Evolutionary conservation across 2,797 vertebrate species (phyloP).

Genomic region (Borostomias antarcticus): DNA sequence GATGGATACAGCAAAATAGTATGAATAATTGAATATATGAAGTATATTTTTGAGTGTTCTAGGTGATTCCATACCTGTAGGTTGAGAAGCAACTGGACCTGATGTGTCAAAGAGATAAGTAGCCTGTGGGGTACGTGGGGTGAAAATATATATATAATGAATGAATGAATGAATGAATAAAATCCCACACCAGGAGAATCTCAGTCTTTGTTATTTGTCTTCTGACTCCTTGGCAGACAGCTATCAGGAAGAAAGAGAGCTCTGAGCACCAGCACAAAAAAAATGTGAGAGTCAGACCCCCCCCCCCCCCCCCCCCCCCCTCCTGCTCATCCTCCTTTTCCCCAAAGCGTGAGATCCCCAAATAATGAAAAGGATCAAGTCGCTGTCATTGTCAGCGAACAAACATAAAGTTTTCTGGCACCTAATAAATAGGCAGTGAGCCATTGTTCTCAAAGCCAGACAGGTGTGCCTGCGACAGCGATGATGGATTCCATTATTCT

Average conservation of each 20-base stretch:
- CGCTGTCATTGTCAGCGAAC: slow-evolving; percentile 84
- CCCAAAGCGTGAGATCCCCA: slow-evolving; percentile 69
- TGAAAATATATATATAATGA: slow-evolving; percentile 3
- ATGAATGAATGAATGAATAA: slow-evolving; percentile 66
- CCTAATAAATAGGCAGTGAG: slow-evolving; percentile 85
- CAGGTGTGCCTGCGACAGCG: slow-evolving; percentile 82
- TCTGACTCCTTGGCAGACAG: slow-evolving; percentile 83
- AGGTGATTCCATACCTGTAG: slow-evolving; percentile 34
- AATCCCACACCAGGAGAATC: slow-evolving; percentile 72
- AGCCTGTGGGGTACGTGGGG: neutral
- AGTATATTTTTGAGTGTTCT: slow-evolving; percentile 35
- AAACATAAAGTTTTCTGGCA: slow-evolving; percentile 88
- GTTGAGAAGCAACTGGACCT: slow-evolving; percentile 58
- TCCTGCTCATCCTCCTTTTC: slow-evolving; percentile 17
- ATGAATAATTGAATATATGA: slow-evolving; percentile 49
- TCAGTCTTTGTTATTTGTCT: slow-evolving; percentile 83
- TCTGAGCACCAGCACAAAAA: slow-evolving; percentile 72
- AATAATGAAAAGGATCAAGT: slow-evolving; percentile 87
- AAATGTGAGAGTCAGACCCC: slow-evolving; percentile 74
- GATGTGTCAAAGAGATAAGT: slow-evolving; percentile 42
- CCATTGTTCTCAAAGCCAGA: slow-evolving; percentile 86
- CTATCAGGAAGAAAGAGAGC: slow-evolving; percentile 83
- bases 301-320: slow-evolving; percentile 60
- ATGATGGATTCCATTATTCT: slow-evolving; percentile 85
- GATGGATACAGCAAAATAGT: slow-evolving; percentile 50